These are phyloP conservation scores for Poecilia latipinna DNA, from an alignment of 2,113 vertebrate species.

Conservation along the genomic window DNA sequence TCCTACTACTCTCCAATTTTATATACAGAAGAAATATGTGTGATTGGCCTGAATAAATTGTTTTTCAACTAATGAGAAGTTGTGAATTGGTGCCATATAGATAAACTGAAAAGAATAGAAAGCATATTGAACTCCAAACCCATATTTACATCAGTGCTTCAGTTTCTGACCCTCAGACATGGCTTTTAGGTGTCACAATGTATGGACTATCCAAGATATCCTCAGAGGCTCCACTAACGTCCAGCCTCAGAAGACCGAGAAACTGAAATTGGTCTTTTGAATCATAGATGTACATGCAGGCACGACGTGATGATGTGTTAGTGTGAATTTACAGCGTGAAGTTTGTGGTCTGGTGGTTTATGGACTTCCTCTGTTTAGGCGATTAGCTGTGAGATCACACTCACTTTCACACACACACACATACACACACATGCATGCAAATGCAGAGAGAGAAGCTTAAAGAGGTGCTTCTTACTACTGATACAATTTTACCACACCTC, in stretches of 20 bases:
- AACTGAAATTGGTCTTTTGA: slow-evolving; percentile 15
- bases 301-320: slow-evolving; percentile 45
- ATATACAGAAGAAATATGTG: too few species aligned
- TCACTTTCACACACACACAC: slow-evolving; percentile 27
- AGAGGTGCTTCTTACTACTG: slow-evolving; percentile 24
- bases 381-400: slow-evolving; percentile 69
- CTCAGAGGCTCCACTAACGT: slow-evolving; percentile 16
- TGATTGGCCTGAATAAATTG: too few species aligned
- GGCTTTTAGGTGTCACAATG: slow-evolving; percentile 21
- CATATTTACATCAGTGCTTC: neutral
- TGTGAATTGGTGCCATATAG: neutral
- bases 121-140: neutral
- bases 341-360: slow-evolving; percentile 62
- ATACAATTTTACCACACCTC: slow-evolving; percentile 10
- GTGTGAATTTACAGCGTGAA: slow-evolving; percentile 65
- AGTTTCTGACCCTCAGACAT: neutral
- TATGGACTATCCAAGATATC: slow-evolving; percentile 12
- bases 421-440: slow-evolving; percentile 8
- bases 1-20: neutral
- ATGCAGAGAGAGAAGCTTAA: slow-evolving; percentile 11
- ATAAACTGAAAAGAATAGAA: neutral
- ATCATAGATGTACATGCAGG: slow-evolving; percentile 6
- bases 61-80: too few species aligned
- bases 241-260: neutral
- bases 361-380: slow-evolving; percentile 66